These are phyloP conservation scores for Malthinus flaveolus DNA, from an alignment of 2,888 invertebrate genomes.

Conservation along the genomic window DNA sequence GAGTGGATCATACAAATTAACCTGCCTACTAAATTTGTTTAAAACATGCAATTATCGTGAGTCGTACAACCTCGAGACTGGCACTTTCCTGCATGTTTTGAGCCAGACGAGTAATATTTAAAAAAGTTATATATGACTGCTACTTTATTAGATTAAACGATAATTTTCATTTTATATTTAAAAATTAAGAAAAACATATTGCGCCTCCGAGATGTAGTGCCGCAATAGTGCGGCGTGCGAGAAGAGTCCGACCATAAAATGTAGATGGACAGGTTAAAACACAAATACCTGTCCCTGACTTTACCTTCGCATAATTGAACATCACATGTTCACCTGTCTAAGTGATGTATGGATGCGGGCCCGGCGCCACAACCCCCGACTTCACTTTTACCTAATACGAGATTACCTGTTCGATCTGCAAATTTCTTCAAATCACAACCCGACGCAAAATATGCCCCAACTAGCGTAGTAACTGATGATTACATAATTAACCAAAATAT, in stretches of 20 bases:
- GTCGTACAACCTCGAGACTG: slow-evolving; percentile 51
- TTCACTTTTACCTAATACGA: slow-evolving; percentile 21
- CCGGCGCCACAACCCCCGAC: slow-evolving; percentile 37
- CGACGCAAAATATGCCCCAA: neutral
- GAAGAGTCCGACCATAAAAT: slow-evolving; percentile 6
- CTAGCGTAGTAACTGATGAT: slow-evolving; percentile 1
- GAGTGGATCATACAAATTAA: slow-evolving; percentile 53
- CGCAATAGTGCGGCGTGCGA: neutral
- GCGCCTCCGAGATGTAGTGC: neutral
- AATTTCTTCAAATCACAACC: neutral
- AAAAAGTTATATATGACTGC: slow-evolving; percentile 48
- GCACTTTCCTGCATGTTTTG: slow-evolving; percentile 44
- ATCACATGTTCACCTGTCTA: slow-evolving; percentile 39
- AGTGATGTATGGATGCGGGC: slow-evolving; percentile 35
- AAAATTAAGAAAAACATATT: neutral
- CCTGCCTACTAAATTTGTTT: slow-evolving; percentile 54
- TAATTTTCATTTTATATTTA: slow-evolving; percentile 17
- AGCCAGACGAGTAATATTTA: slow-evolving; percentile 39
- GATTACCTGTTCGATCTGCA: slow-evolving; percentile 8
- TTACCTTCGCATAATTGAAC: slow-evolving; percentile 33
- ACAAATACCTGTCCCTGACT: slow-evolving; percentile 30
- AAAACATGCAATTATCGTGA: slow-evolving; percentile 54
- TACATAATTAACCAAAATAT: slow-evolving; percentile 4
- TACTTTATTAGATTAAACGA: slow-evolving; percentile 39
- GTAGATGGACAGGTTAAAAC: slow-evolving; percentile 30